Conservation (phyloP, 2,113 vertebrate species). For the Tenebrosternarchus preto region DNA sequence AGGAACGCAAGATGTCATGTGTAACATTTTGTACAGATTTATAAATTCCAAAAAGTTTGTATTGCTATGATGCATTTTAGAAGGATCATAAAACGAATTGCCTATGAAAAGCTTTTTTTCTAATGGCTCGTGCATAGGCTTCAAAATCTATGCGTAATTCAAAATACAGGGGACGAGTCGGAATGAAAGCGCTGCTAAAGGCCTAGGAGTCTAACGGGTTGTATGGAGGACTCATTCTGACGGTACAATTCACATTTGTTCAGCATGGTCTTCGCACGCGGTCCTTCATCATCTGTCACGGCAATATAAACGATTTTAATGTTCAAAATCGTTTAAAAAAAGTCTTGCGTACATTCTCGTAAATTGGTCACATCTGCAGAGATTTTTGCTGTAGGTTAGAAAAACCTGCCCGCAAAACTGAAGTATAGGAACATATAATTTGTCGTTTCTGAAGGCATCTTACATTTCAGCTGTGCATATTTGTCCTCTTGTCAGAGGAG, state of each 20-base stretch:
- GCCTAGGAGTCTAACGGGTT: too few species aligned
- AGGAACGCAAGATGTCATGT: neutral
- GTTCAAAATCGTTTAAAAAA: neutral
- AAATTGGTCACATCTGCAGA: neutral
- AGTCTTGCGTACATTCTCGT: neutral
- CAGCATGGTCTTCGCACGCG: neutral
- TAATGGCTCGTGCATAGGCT: neutral
- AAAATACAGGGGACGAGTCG: too few species aligned
- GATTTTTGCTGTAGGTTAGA: neutral
- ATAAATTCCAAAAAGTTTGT: neutral
- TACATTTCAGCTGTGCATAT: conserved; percentile 14
- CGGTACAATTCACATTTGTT: too few species aligned
- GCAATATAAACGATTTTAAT: neutral
- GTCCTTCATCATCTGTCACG: neutral
- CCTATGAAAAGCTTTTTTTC: neutral
- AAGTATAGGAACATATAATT: neutral
- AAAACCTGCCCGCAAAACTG: neutral
- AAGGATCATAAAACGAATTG: neutral
- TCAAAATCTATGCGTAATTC: neutral
- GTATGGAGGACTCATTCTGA: too few species aligned
- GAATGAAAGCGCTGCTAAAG: too few species aligned
- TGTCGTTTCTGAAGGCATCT: neutral
- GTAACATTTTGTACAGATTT: neutral
- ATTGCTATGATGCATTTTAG: neutral
- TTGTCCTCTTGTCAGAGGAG: conserved; percentile 24